These are phyloP conservation scores for Mormyrus proboscirostris DNA, from an alignment of 2,797 vertebrate genomes.

Conservation along the genomic window DNA sequence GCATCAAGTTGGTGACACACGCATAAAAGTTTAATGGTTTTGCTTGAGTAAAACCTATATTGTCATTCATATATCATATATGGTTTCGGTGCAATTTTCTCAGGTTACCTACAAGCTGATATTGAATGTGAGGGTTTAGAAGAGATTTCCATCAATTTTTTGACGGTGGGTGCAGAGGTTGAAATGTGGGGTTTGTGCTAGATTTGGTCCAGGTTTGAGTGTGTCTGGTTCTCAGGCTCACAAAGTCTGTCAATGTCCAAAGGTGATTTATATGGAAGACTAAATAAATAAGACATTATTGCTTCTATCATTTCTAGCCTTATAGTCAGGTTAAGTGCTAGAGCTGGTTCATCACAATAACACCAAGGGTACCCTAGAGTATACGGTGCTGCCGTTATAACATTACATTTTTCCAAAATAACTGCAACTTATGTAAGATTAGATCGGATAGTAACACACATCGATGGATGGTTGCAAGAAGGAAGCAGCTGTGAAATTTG, in stretches of 20 bases:
- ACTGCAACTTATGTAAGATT: neutral
- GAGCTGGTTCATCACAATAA: neutral
- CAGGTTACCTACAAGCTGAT: neutral
- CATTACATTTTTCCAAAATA: neutral
- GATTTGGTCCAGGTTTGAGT: neutral
- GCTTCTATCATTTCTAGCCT: neutral
- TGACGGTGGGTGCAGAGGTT: neutral
- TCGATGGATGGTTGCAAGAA: neutral
- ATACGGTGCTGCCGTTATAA: neutral
- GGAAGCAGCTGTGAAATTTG: neutral
- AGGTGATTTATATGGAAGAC: neutral
- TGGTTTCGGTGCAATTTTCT: neutral
- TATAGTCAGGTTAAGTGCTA: neutral
- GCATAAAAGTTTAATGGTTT: conserved; percentile 1
- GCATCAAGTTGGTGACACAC: neutral
- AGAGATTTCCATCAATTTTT: neutral
- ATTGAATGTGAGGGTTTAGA: neutral
- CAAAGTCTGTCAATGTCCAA: neutral
- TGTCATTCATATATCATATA: neutral
- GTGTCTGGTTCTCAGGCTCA: neutral
- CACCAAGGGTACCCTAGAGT: neutral
- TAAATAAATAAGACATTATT: neutral
- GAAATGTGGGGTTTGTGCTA: neutral
- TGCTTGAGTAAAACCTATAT: conserved; percentile 4
- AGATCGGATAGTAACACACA: neutral